Base-by-base conservation (phyloP, 2,797 vertebrate species). In the Anniella stebbinsi region DNA sequence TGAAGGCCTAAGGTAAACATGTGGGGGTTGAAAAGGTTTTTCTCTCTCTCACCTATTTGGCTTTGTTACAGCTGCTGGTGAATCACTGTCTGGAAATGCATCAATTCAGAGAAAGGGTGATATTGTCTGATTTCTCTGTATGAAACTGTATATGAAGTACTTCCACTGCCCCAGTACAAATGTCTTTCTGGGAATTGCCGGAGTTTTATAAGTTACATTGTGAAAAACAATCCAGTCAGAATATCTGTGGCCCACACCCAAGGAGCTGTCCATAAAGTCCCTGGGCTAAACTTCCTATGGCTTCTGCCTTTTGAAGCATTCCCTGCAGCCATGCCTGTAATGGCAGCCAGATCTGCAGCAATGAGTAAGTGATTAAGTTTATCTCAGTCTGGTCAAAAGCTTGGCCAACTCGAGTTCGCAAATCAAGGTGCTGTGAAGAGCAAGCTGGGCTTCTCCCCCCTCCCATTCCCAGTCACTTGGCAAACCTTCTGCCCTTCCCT, bases 41-140 rank as follows among this genome's bases (percentile, higher is more conserved):
- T 60, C 76, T 57, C 21, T 45, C 45, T 57, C 57, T 90, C 63
- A 82, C 85, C 70, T 87, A 87, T 87, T 83, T 90, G 89, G 89
- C 89, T 84, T 87, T 83, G 45, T 87, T 83, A 90, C 89, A 90
- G 33, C 80, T 87, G 45, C 63, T 84, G 81, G 36, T 90, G 89
- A 90, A 90, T 90, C 89, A 90, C 86, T 90, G 89, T 90, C 89
- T 90, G 86, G 89, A 90, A 90, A 90, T 90, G 86, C 86, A 83
- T 84, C 63, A 66, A 57, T 57, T 67, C 60, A 69, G 36, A 87
- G 70, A 84, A 87, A 69, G 30, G 63, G 80, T 83, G 69, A 87
- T 69, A 10, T 90, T 87, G 86, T 84, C 80, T 87, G 60, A 69
- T 87, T 69, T 90, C 48, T 63, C 38, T 51, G 63, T 51, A 30